phyloP scores from a whole-genome alignment of 2,797 vertebrate species.

The Strix occidentalis region DNA sequence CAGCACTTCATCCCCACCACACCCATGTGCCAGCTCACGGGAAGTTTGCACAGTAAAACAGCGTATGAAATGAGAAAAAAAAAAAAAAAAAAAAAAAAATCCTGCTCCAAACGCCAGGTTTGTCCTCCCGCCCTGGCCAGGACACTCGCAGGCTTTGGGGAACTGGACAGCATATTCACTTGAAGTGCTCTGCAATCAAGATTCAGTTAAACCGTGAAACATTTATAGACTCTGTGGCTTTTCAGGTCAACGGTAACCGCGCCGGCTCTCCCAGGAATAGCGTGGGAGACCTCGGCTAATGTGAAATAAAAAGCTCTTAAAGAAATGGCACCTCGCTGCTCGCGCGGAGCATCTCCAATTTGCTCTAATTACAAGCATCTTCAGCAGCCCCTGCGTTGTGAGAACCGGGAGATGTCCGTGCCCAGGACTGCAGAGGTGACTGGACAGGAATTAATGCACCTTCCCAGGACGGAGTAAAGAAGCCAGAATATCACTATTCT shows the following conservation, averaged over 20 bases:
- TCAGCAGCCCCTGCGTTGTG: neutral
- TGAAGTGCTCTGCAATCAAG: neutral
- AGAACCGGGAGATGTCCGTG: neutral
- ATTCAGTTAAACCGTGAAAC: neutral
- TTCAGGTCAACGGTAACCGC: neutral
- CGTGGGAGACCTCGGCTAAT: neutral
- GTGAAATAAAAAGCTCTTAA: neutral
- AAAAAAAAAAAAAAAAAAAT: no score
- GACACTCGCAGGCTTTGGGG: neutral
- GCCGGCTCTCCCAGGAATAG: neutral
- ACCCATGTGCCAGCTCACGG: neutral
- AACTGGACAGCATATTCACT: fast-evolving
- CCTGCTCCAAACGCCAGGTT: fast-evolving
- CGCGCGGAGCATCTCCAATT: neutral
- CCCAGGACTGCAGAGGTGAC: neutral
- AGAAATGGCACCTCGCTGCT: neutral
- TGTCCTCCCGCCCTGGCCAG: neutral
- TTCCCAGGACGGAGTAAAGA: neutral
- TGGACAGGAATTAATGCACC: neutral
- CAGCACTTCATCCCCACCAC: neutral
- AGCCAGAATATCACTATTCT: neutral
- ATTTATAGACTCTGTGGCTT: neutral
- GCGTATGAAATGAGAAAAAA: fast-evolving
- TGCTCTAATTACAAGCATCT: neutral
- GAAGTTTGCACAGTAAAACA: neutral